phyloP scores from a whole-genome alignment of 2,797 vertebrate species.

The Morus bassanus region DNA sequence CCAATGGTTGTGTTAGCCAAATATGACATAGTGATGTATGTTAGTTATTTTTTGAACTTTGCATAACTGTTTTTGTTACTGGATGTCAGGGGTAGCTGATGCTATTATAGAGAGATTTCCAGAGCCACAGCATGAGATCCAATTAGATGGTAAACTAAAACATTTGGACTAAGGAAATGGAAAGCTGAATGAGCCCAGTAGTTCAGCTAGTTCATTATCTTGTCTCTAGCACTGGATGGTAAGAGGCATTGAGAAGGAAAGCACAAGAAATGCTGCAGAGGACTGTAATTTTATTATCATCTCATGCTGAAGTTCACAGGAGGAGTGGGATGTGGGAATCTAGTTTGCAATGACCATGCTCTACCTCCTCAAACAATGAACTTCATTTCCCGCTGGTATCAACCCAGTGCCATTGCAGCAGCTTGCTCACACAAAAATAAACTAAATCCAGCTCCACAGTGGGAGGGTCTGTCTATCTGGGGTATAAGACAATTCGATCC shows the following conservation, averaged over 20 bases:
- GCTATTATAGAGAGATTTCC: neutral
- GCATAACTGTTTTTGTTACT: neutral
- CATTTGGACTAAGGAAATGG: neutral
- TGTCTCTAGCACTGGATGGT: neutral
- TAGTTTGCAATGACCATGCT: neutral
- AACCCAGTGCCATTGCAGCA: neutral
- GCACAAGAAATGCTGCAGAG: neutral
- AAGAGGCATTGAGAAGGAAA: neutral
- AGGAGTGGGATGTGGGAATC: neutral
- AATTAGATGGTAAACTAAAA: neutral
- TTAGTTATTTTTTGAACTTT: slow-evolving; percentile 11
- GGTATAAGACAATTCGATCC: neutral
- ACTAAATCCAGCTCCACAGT: neutral
- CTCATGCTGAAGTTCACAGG: neutral
- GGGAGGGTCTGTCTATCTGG: neutral
- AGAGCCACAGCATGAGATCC: neutral
- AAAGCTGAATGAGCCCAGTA: neutral
- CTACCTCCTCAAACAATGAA: neutral
- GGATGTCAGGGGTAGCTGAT: neutral
- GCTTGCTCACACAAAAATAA: neutral
- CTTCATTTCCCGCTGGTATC: neutral
- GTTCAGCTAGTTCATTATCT: neutral
- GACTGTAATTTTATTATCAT: neutral
- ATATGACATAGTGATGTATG: neutral
- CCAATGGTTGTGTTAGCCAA: neutral